phyloP scores from a whole-genome alignment of 2,888 invertebrate genomes.

The Sceliomorpha sp. region DNA sequence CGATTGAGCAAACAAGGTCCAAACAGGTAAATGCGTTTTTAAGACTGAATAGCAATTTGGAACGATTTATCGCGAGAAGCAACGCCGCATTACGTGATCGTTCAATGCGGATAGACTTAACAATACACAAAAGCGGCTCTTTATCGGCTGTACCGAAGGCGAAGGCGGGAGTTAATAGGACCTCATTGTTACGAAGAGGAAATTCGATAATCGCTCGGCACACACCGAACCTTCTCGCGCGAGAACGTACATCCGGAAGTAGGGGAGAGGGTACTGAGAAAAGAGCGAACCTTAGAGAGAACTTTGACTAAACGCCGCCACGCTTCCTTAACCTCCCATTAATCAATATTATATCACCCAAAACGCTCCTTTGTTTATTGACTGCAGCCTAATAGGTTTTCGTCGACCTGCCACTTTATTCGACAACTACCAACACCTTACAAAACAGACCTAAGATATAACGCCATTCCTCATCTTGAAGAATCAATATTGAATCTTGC shows the following conservation, averaged over 20 bases:
- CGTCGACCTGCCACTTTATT: slow-evolving; percentile 65
- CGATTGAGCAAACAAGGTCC: slow-evolving; percentile 37
- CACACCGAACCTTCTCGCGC: slow-evolving; percentile 70
- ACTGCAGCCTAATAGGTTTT: slow-evolving; percentile 79
- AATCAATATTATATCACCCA: slow-evolving; percentile 81
- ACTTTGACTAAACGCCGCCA: slow-evolving; percentile 80
- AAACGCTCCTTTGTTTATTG: slow-evolving; percentile 80
- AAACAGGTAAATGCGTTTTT: slow-evolving; percentile 56
- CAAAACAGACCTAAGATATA: slow-evolving; percentile 49
- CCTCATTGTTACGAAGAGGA: slow-evolving; percentile 80
- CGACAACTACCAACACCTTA: slow-evolving; percentile 52
- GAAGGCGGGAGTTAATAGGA: slow-evolving; percentile 80
- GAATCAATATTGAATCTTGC: slow-evolving; percentile 34
- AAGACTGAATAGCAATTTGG: slow-evolving; percentile 68
- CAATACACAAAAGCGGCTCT: slow-evolving; percentile 77
- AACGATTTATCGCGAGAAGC: slow-evolving; percentile 75
- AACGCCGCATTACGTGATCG: slow-evolving; percentile 77
- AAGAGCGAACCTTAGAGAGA: slow-evolving; percentile 74
- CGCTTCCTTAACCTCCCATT: slow-evolving; percentile 81
- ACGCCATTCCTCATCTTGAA: slow-evolving; percentile 42
- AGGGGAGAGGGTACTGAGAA: slow-evolving; percentile 53
- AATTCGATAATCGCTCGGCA: slow-evolving; percentile 80
- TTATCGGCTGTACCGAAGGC: slow-evolving; percentile 69
- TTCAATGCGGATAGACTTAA: slow-evolving; percentile 79
- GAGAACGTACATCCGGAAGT: slow-evolving; percentile 62